Conservation (phyloP, 37 sponge, comb jelly and placozoan species). For the Petrosia ficiformis region DNA sequence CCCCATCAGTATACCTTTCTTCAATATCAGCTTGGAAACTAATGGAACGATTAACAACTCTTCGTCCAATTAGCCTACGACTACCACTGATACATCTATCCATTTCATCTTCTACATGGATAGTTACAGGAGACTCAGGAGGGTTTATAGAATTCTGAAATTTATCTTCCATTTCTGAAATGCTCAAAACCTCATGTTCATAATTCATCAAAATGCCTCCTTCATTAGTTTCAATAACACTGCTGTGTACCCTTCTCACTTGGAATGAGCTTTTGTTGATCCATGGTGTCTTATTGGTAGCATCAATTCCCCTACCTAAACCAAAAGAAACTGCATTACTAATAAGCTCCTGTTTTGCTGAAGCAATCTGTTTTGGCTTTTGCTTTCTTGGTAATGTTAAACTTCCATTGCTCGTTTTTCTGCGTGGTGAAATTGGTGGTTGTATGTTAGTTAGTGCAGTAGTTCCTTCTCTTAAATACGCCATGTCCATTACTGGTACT, state of each 20-base stretch:
- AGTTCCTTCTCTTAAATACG: too few species aligned
- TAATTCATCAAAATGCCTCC: slow-evolving; percentile 46
- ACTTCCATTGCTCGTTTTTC: too few species aligned
- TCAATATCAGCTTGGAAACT: slow-evolving; percentile 35
- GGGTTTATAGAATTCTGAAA: not conserved
- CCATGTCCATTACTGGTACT: too few species aligned
- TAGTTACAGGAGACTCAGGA: slow-evolving; percentile 9
- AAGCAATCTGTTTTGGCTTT: not conserved
- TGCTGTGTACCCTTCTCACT: slow-evolving; percentile 20
- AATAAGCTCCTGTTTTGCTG: slow-evolving; percentile 17
- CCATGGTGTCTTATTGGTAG: slow-evolving; percentile 57
- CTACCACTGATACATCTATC: slow-evolving; percentile 18
- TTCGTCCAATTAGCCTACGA: slow-evolving; percentile 29
- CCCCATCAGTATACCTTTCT: slow-evolving; percentile 1
- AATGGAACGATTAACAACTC: slow-evolving; percentile 45
- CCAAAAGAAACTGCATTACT: slow-evolving; percentile 33
- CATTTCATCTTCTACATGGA: slow-evolving; percentile 46
- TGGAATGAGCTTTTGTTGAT: slow-evolving; percentile 65
- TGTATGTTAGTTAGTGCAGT: too few species aligned
- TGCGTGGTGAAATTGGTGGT: too few species aligned
- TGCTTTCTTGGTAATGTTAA: not conserved
- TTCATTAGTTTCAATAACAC: slow-evolving; percentile 52
- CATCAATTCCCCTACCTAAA: slow-evolving; percentile 66
- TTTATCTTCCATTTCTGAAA: not conserved
- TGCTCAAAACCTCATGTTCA: slow-evolving; percentile 19